Base-by-base conservation (phyloP, 2,888 invertebrate genomes). In the Atherix ibis region DNA sequence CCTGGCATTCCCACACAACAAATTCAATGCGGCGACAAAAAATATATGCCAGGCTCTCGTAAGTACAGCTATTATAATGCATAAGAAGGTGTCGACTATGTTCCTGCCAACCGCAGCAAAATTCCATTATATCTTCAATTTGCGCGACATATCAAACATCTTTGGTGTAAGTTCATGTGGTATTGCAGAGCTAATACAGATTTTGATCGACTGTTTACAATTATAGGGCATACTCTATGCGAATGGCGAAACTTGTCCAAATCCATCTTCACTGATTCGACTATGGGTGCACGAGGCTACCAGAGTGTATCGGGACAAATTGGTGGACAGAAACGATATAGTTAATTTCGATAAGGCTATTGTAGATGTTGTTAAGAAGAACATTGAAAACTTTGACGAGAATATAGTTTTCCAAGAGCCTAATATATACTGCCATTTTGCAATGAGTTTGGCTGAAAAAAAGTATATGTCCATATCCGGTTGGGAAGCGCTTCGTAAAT, bases 81-180 rank as follows among this genome's bases (percentile, higher is more conserved):
- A 94, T 55, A 65, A 65, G 27, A 82, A 78, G 55, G 70, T 92
- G 6, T 62, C 76, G 0, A 54, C 72, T 3, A 71, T 70, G 1
- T 94, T 94, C 62, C 64, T 94, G 42, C 94, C 94, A 0, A 94
- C 94, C 0, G 92, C 92, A 15, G 68, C 87, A 44, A 94, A 91
- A 62, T 94, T 94, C 56, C 94, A 94, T 57, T 95, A 95, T 51
- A 71, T 82, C 39, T 95, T 92, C 61, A 95, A 92, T 56, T 63
- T 94, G 34, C 66, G 94, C 37, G 94, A 95, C 58, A 65, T 94
- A 36, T 83, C 91, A 2, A 94, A 91, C 53, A 81, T 94, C 43
- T 94, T 91, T 58, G 88, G 91, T 71, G 87, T 85, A 61, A 55
- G 27, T 16, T 5, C n/a, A 28, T 13, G 12, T n/a, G n/a, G n/a